Conservation (phyloP, 2,113 vertebrate species). For the Isichthys henryi region DNA sequence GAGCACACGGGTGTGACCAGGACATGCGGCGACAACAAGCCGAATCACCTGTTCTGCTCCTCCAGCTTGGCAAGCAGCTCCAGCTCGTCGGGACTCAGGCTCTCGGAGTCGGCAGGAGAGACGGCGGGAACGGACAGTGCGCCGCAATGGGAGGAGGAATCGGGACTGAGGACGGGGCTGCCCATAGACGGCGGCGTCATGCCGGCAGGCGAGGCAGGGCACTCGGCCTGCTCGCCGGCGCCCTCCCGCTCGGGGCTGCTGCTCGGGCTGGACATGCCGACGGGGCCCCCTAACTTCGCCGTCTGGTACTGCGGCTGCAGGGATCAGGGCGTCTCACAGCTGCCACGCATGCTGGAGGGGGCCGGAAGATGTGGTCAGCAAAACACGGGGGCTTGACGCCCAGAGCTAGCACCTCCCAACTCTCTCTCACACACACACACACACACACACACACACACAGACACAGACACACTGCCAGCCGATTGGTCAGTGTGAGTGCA, state of each 20-base stretch:
- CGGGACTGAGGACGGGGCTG: constrained; percentile 82
- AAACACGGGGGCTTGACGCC: neutral
- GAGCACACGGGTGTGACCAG: neutral
- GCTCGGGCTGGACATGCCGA: constrained; percentile 57
- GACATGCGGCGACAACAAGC: neutral
- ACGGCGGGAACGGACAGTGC: constrained; percentile 64
- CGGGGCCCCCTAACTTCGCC: neutral
- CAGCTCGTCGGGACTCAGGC: constrained; percentile 87
- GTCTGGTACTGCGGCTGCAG: neutral
- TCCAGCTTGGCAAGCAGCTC: constrained; percentile 91
- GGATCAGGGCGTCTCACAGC: constrained; percentile 17
- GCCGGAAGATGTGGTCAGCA: neutral
- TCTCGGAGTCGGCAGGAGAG: constrained; percentile 84
- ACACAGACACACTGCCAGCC: neutral
- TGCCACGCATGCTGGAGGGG: neutral
- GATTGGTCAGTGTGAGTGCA: neutral
- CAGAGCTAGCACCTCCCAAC: neutral
- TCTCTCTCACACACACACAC: neutral
- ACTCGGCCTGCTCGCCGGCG: constrained; percentile 42
- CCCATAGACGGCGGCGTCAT: constrained; percentile 62
- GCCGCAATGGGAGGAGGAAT: constrained; percentile 83
- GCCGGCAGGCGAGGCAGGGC: constrained; percentile 53
- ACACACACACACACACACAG: neutral
- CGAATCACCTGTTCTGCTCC: constrained; percentile 83
- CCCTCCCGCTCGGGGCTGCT: constrained; percentile 59